These are phyloP conservation scores for Talpa occidentalis DNA, from an alignment of 2,113 vertebrate species.

Conservation along the genomic window DNA sequence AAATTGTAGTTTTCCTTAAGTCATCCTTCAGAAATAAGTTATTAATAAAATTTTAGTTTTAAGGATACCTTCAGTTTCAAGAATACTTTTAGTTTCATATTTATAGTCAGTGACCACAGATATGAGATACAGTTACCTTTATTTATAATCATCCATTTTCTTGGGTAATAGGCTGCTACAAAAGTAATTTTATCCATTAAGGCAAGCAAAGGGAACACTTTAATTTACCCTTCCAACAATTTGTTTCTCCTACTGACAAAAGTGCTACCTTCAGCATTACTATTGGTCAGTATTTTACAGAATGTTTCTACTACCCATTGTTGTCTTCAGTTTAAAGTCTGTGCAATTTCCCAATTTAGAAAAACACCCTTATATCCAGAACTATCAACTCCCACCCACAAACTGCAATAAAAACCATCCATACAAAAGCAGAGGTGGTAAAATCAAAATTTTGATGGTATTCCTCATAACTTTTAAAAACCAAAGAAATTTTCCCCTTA, in stretches of 20 bases:
- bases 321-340: constrained; percentile 46
- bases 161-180: constrained; percentile 25
- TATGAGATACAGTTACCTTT: neutral
- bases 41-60: neutral
- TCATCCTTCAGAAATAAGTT: neutral
- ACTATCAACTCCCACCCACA: constrained; percentile 22
- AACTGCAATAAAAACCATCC: constrained; percentile 32
- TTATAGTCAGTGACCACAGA: neutral
- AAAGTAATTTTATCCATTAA: neutral
- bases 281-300: neutral
- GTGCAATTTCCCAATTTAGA: constrained; percentile 30
- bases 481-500: neutral
- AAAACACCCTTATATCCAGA: constrained; percentile 22
- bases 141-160: neutral
- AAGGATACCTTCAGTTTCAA: neutral
- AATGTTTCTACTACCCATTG: constrained; percentile 23
- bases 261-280: neutral
- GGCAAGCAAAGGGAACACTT: constrained; percentile 6
- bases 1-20: neutral
- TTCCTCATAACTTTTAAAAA: constrained; percentile 8
- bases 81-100: neutral
- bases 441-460: constrained; percentile 11
- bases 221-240: neutral
- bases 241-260: constrained; percentile 18
- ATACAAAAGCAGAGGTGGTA: constrained; percentile 27